Percentiles rank a stretch among this genome's conserved stretches.
These are phyloP conservation scores for Ommatoiulus sabulosus DNA, from an alignment of 2,888 invertebrate genomes.

Conservation along the genomic window DNA sequence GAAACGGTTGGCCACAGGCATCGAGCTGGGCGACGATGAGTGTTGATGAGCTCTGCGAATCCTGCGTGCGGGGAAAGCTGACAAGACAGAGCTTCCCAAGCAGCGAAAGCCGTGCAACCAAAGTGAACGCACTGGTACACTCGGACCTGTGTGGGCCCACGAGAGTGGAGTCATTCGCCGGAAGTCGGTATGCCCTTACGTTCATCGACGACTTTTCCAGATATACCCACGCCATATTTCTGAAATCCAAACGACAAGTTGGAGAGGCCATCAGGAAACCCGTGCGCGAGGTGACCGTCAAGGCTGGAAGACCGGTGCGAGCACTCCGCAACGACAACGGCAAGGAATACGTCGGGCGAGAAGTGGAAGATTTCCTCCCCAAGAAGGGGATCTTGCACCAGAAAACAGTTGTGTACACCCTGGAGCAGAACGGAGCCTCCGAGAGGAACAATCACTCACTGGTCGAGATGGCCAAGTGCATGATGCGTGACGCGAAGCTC, in stretches of 20 bases:
- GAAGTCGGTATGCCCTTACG: too few relatives aligned
- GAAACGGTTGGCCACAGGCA: too few relatives aligned
- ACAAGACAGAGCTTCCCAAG: too few relatives aligned
- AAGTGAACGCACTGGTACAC: too few relatives aligned
- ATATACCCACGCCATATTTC: background rate
- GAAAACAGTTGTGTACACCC: background rate
- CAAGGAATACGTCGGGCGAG: too few relatives aligned
- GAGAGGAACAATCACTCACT: background rate
- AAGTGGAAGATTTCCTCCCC: too few relatives aligned
- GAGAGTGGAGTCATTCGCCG: too few relatives aligned
- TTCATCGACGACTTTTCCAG: background rate
- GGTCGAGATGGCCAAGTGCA: background rate
- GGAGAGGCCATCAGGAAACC: background rate
- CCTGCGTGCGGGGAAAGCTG: too few relatives aligned
- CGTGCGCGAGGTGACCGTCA: background rate
- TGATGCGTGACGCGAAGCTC: background rate
- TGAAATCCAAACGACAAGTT: background rate
- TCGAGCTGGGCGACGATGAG: too few relatives aligned
- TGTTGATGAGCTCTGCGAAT: too few relatives aligned
- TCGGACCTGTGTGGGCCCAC: too few relatives aligned
- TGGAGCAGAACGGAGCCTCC: background rate
- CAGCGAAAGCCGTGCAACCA: too few relatives aligned
- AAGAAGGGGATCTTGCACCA: background rate
- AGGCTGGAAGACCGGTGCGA: background rate
- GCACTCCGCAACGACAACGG: background rate